Base-by-base conservation (phyloP, 2,888 invertebrate species). In the Lissocephala sabroskyi region DNA sequence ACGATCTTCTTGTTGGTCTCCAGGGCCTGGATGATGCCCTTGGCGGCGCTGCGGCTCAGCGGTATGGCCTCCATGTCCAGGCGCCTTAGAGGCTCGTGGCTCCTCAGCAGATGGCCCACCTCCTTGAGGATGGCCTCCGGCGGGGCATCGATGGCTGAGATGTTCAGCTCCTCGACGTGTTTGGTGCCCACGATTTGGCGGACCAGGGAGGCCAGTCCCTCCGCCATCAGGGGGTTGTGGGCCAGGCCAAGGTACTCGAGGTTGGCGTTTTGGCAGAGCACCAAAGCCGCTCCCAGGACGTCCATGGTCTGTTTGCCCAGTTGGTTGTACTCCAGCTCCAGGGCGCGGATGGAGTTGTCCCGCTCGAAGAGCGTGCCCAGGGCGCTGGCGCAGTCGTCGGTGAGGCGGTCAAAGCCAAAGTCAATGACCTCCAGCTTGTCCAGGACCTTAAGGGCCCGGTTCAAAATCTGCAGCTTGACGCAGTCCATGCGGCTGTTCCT, bases 401-500 rank as follows among this genome's bases (percentile, higher is more conserved):
- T 9, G 26, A 83, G 59, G 23, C 77, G 65, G 51, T 80, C 71
- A 44, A 56, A 70, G 0, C 73, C 75, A 18, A 83, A 79, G 39
- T 83, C 83, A 1, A 82, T 40, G 0, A 59, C 50, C 30, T 82
- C 74, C 4, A 82, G 37, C 0, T 18, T 3, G 4, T 48, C 43
- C 6, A 80, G n/a, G 0, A 29, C n/a, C 2, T 57, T 67, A 0
- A 83, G 44, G 0, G 52, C 53, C 1, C 71, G 53, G 0, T 64
- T 41, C 7, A 82, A 11, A 0, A 58, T 68, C 4, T 64, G 42
- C 1, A 82, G 28, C 41, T 83, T 83, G 2, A 52, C 43, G 0
- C 43, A 36, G 47, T 81, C 77, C 79, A 82, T 73, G 2, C 65
- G 67, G 29, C 81, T 82, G 35, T 77, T 78, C 13, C 80, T 74